Percentiles rank a stretch among this genome's conserved stretches.
Conservation (phyloP, 1,140 invertebrate species). For the Chelonus insularis region DNA sequence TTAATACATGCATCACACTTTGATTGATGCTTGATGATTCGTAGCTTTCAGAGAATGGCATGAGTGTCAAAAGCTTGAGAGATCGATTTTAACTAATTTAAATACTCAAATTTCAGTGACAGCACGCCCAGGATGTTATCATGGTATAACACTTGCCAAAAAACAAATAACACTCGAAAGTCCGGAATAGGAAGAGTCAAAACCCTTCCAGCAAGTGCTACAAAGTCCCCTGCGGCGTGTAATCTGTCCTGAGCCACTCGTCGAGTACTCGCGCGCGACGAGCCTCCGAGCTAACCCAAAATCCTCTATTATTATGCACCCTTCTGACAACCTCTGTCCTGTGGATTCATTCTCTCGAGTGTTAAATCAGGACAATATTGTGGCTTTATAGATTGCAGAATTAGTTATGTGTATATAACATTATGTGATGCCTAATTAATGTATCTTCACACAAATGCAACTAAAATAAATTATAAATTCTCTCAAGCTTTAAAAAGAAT, state of each 20-base stretch:
- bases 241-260: conserved; percentile 53
- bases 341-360: conserved; percentile 23
- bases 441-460: too few relatives aligned
- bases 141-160: conserved; percentile 42
- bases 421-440: too few relatives aligned
- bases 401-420: conserved; percentile 1
- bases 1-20: too few relatives aligned
- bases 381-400: background rate
- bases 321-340: conserved; percentile 26
- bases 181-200: conserved; percentile 18
- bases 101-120: conserved; percentile 15
- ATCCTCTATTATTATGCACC: conserved; percentile 60
- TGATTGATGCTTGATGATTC: too few relatives aligned
- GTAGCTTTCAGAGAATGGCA: background rate
- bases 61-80: conserved; percentile 12
- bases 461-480: too few relatives aligned
- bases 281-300: conserved; percentile 41
- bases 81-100: conserved; percentile 36
- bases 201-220: conserved; percentile 40
- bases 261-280: conserved; percentile 31
- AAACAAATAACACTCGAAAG: conserved; percentile 36
- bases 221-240: conserved; percentile 50
- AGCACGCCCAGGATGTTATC: conserved; percentile 43
- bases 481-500: too few relatives aligned
- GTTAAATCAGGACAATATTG: conserved; percentile 34